Evolutionary conservation across 2,888 invertebrate species (phyloP).

Genomic region (Melieria picta): DNA sequence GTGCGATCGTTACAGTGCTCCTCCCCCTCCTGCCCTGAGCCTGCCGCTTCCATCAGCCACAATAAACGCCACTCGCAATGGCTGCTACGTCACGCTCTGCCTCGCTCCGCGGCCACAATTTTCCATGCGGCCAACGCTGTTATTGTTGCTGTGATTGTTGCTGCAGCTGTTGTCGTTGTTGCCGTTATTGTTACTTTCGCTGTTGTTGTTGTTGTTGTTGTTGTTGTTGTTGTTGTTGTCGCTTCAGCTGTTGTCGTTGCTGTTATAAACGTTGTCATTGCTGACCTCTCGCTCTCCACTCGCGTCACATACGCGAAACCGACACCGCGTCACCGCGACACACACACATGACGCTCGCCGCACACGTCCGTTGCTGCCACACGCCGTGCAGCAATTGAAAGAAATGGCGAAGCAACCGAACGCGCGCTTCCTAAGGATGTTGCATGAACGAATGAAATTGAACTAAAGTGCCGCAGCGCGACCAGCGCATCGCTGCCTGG

Average conservation of each 20-base stretch:
- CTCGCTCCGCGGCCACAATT: no score
- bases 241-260: slow-evolving; percentile 2
- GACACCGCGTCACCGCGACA: neutral
- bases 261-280: neutral
- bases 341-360: slow-evolving; percentile 4
- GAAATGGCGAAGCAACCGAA: slow-evolving; percentile 38
- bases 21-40: no score
- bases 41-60: no score
- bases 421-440: slow-evolving; percentile 29
- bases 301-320: no score
- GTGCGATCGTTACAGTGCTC: no score
- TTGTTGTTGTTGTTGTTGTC: slow-evolving; percentile 30
- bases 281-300: no score
- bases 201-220: slow-evolving; percentile 30
- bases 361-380: slow-evolving; percentile 36
- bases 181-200: slow-evolving; percentile 18
- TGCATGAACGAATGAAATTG: slow-evolving; percentile 23
- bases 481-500: neutral
- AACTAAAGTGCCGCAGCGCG: neutral
- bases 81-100: no score
- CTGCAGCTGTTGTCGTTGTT: no score
- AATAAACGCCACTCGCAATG: no score
- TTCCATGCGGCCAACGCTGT: no score
- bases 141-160: neutral
- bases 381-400: slow-evolving; percentile 37